A percentile compares a stretch with the other conserved stretches of the same genome.
These are phyloP conservation scores for Gastracanthus pulcherrimus DNA, from an alignment of 2,888 invertebrate species.

Conservation along the genomic window DNA sequence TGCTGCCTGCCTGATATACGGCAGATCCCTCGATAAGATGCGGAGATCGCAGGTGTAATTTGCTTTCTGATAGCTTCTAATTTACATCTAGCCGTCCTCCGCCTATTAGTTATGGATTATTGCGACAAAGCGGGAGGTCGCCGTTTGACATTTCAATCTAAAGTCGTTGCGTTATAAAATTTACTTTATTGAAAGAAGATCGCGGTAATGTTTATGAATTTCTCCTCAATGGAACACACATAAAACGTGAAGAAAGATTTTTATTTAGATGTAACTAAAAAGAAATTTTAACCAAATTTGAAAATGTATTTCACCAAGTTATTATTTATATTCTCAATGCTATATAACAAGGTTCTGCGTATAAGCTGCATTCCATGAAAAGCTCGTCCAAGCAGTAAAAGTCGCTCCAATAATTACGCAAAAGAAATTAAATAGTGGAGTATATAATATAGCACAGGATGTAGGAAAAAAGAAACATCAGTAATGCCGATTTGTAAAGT, in stretches of 20 bases:
- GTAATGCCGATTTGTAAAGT: slow-evolving; percentile 19
- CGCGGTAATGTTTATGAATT: too few relatives aligned
- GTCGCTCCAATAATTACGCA: background rate
- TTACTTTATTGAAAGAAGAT: too few relatives aligned
- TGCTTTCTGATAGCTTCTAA: too few relatives aligned
- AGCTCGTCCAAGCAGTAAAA: background rate
- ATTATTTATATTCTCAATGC: too few relatives aligned
- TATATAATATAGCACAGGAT: background rate
- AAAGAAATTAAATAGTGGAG: background rate
- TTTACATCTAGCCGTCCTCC: too few relatives aligned
- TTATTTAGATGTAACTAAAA: too few relatives aligned
- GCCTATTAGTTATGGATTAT: background rate
- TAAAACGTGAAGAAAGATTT: too few relatives aligned
- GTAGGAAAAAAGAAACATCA: background rate
- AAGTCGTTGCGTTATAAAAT: background rate
- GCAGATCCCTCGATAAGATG: too few relatives aligned
- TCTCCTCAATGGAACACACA: too few relatives aligned
- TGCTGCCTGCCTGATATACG: too few relatives aligned
- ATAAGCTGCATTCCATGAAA: background rate
- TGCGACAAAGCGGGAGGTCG: background rate
- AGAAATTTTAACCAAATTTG: too few relatives aligned
- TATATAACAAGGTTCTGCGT: background rate
- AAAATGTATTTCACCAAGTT: too few relatives aligned
- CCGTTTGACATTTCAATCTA: background rate
- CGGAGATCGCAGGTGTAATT: background rate